phyloP scores from a whole-genome alignment of 2,113 vertebrate species.

The Furnarius figulus region DNA sequence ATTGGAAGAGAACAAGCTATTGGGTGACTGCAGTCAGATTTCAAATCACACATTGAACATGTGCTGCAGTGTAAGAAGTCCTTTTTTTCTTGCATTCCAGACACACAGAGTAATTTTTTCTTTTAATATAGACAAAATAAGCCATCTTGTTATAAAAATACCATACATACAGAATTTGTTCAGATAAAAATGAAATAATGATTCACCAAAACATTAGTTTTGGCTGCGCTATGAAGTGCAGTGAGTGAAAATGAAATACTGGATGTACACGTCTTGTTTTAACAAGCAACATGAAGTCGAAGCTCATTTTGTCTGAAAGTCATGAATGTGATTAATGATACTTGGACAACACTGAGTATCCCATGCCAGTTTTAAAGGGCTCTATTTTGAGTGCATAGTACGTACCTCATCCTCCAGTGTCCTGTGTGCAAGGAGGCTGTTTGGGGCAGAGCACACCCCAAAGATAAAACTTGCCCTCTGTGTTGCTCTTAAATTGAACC shows the following conservation, averaged over 20 bases:
- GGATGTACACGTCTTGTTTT: neutral
- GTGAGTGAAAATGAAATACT: neutral
- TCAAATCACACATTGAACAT: neutral
- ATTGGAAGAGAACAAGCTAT: neutral
- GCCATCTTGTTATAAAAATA: neutral
- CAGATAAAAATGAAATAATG: conserved; percentile 13
- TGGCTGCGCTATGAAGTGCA: neutral
- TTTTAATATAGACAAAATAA: conserved; percentile 11
- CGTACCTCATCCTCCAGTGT: neutral
- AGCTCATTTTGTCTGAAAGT: neutral
- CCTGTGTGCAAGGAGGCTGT: neutral
- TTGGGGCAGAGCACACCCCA: neutral
- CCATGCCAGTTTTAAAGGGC: neutral
- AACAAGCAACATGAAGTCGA: neutral
- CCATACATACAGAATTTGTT: neutral
- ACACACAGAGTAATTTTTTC: neutral
- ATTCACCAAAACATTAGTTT: neutral
- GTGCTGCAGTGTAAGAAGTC: neutral
- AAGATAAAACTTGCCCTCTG: neutral
- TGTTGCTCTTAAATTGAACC: neutral
- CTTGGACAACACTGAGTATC: neutral
- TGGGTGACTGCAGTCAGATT: neutral
- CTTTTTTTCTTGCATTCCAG: conserved; percentile 14
- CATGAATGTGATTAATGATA: neutral
- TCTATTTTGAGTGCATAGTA: neutral